phyloP scores from a whole-genome alignment of 2,797 vertebrate species.

The Gallirallus australis region DNA sequence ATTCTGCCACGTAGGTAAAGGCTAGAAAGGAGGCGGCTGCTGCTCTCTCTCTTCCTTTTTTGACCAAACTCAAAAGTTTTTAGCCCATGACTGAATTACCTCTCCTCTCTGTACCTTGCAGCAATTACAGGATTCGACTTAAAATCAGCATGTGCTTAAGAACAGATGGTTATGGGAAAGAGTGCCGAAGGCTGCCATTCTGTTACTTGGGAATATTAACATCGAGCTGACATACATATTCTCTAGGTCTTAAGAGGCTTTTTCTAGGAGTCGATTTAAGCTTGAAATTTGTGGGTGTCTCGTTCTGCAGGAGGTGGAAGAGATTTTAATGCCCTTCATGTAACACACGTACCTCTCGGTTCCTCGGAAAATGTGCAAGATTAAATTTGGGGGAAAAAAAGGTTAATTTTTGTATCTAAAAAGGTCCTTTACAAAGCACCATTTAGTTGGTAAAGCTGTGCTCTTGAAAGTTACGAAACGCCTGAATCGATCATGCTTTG shows the following conservation, averaged over 20 bases:
- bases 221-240: background rate
- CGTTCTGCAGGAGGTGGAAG: background rate
- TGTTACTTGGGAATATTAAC: background rate
- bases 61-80: background rate
- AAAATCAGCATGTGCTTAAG: background rate
- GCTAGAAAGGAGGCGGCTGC: background rate
- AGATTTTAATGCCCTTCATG: background rate
- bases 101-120: background rate
- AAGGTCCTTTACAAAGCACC: background rate
- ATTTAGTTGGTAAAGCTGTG: rapidly evolving
- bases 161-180: background rate
- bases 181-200: background rate
- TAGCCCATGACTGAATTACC: background rate
- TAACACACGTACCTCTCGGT: background rate
- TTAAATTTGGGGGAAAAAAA: background rate
- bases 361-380: background rate
- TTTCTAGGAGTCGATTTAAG: background rate
- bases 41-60: background rate
- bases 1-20: background rate
- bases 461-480: rapidly evolving
- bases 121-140: background rate
- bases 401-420: background rate
- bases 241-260: background rate
- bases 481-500: background rate
- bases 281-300: background rate